Evolutionary conservation across 2,797 vertebrate species (phyloP).

Genomic region (Aphelocoma californica): DNA sequence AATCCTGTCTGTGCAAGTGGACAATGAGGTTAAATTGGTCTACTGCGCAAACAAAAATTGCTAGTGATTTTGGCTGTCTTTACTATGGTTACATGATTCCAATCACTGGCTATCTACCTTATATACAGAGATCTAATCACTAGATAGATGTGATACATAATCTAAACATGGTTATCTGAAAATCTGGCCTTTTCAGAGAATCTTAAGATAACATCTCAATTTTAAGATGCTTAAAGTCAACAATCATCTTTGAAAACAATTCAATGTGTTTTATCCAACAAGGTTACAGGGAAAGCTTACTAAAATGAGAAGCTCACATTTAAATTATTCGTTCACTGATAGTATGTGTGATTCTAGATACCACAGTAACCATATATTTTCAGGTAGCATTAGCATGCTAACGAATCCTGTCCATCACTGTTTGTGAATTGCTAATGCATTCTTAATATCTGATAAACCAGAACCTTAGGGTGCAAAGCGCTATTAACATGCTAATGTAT

Average conservation of each 20-base stretch:
- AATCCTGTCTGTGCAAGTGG: background rate
- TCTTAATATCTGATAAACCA: conserved; percentile 68
- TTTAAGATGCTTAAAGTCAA: background rate
- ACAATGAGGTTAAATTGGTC: background rate
- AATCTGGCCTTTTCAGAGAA: background rate
- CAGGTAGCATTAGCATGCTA: conserved; percentile 60
- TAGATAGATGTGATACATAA: background rate
- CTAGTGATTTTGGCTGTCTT: background rate
- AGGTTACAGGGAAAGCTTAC: background rate
- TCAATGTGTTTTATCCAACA: background rate
- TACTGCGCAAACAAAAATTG: background rate
- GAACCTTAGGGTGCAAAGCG: conserved; percentile 64
- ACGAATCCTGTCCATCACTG: conserved; percentile 56
- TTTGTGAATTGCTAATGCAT: conserved; percentile 57
- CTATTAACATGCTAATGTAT: conserved; percentile 74
- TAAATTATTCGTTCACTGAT: background rate
- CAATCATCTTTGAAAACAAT: background rate
- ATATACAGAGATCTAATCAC: background rate
- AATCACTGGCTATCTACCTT: background rate
- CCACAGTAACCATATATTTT: conserved; percentile 1
- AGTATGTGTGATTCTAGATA: background rate
- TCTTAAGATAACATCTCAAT: background rate
- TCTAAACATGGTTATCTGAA: background rate
- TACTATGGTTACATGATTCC: background rate
- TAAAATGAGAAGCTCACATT: background rate